Evolutionary conservation across 2,888 invertebrate species (phyloP), one percentile per base, ranked within the genome.

Genomic region (Pyrrhosoma nymphula): DNA sequence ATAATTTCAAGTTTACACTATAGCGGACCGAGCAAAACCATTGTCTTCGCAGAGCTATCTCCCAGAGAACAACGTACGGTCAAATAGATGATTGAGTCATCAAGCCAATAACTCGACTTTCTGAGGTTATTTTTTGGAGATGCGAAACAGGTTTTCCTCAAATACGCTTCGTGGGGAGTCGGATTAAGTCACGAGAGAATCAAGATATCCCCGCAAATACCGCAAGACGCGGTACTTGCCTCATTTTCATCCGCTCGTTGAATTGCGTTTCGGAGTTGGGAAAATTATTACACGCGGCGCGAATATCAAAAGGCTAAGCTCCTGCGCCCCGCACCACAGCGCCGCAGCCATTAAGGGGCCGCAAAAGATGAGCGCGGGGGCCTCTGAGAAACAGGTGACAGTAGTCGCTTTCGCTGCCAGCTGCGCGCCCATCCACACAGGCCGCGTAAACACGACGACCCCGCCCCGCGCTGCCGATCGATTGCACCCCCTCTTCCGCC

Each of bases 281-380:
- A n/a, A 69, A 69, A 69, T 69, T 26, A 69, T 26, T n/a, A 23
- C 60, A 10, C 18, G 69, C 69, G 23, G 23, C 69, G 26, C 4
- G 82, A 82, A 82, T 82, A 82, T 35, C 82, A 82, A 82, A 69
- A 82, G 82, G 82, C 18, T 82, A n/a, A n/a, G n/a, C n/a, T n/a
- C n/a, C n/a, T n/a, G n/a, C 47, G 47, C 47, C 8, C 82, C 35
- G 35, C 35, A 35, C 3, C 35, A 12, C 82, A 16, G 82, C 35
- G 4, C 35, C 14, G 82, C 4, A 16, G 82, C 82, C 69, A 69
- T 10, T 4, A 69, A n/a, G 69, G n/a, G 69, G 23, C 69, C 69
- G 69, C 12, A 12, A 8, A n/a, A 82, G 82, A 16, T 35, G 82
- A 16, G 30, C 12, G 16, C 60, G 1, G 1, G 20, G 16, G 60